Percentiles rank a stretch among this genome's conserved stretches.
These are phyloP conservation scores for Pyrgus malvae DNA, from an alignment of 2,888 invertebrate genomes.

Conservation along the genomic window DNA sequence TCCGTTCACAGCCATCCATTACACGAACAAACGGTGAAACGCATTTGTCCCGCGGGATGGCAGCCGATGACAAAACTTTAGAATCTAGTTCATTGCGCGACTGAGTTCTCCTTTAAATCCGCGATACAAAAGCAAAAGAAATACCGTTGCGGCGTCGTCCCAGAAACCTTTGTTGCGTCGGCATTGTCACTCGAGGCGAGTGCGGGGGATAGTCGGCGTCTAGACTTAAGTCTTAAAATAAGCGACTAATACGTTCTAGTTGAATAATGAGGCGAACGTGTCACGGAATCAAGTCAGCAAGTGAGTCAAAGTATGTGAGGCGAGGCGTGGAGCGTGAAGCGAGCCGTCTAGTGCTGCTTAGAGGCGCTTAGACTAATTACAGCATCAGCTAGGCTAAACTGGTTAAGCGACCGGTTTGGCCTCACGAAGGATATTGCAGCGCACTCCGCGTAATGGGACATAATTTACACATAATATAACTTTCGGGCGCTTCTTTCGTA, in stretches of 20 bases:
- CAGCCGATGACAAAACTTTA: slow-evolving; percentile 22
- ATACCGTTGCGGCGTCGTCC: slow-evolving; percentile 66
- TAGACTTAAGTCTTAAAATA: slow-evolving; percentile 32
- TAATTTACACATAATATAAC: slow-evolving; percentile 6
- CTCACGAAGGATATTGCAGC: slow-evolving; percentile 31
- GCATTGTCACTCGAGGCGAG: slow-evolving; percentile 26
- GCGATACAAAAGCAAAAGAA: slow-evolving; percentile 56
- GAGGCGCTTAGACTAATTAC: slow-evolving; percentile 73
- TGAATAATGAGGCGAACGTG: slow-evolving; percentile 48
- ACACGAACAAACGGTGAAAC: slow-evolving; percentile 20
- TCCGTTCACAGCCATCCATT: slow-evolving; percentile 16
- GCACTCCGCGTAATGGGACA: slow-evolving; percentile 12
- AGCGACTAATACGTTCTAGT: slow-evolving; percentile 42
- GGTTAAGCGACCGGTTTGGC: slow-evolving; percentile 50
- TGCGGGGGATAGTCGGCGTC: slow-evolving; percentile 18
- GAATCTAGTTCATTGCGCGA: slow-evolving; percentile 25
- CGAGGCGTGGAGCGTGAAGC: slow-evolving; percentile 44
- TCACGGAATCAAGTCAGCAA: slow-evolving; percentile 46
- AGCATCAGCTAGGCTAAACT: slow-evolving; percentile 65
- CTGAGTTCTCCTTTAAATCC: slow-evolving; percentile 21
- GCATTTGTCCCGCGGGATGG: slow-evolving; percentile 21
- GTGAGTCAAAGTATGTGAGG: slow-evolving; percentile 50
- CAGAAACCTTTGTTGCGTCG: slow-evolving; percentile 64
- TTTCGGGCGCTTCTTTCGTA: neutral
- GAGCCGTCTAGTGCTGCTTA: slow-evolving; percentile 57